Evolutionary conservation across 92 coral and sea anemone genomes (phyloP).

Genomic region (Actinostola sp.): DNA sequence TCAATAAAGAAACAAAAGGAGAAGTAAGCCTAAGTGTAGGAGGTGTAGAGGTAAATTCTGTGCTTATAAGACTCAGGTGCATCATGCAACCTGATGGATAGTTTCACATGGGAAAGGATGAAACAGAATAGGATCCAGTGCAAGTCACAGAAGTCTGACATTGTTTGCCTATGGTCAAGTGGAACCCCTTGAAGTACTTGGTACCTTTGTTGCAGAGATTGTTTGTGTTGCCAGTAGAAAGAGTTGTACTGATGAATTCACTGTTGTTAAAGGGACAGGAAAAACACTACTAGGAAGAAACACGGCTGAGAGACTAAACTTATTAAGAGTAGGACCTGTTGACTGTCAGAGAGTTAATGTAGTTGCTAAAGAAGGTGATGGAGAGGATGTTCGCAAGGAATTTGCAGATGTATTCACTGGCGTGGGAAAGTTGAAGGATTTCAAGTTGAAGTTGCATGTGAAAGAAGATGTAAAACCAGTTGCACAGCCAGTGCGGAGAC

Average conservation of each 20-base stretch:
- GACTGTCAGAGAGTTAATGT: no score
- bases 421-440: slow-evolving; percentile 11
- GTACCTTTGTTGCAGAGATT: slow-evolving; percentile 41
- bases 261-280: slow-evolving; percentile 46
- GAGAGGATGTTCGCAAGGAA: no score
- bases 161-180: slow-evolving; percentile 28
- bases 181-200: slow-evolving; percentile 28
- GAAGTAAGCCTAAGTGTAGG: slow-evolving; percentile 25
- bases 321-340: slow-evolving; percentile 44
- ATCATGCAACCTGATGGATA: slow-evolving; percentile 42
- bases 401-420: background rate
- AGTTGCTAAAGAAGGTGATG: background rate
- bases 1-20: background rate
- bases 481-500: slow-evolving; percentile 12
- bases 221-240: slow-evolving; percentile 34
- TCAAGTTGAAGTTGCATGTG: slow-evolving; percentile 5
- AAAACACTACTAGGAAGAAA: slow-evolving; percentile 45
- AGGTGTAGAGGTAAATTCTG: slow-evolving; percentile 32
- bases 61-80: slow-evolving; percentile 51
- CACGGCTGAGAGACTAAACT: slow-evolving; percentile 52
- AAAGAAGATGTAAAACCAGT: slow-evolving; percentile 3
- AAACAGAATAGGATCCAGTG: slow-evolving; percentile 19
- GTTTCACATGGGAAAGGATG: slow-evolving; percentile 36
- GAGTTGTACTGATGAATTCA: slow-evolving; percentile 57
- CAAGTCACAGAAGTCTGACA: slow-evolving; percentile 34